Percentiles rank a stretch among this genome's conserved stretches.
phyloP scores from a whole-genome alignment of 2,888 invertebrate genomes.

The Anodontia alba region DNA sequence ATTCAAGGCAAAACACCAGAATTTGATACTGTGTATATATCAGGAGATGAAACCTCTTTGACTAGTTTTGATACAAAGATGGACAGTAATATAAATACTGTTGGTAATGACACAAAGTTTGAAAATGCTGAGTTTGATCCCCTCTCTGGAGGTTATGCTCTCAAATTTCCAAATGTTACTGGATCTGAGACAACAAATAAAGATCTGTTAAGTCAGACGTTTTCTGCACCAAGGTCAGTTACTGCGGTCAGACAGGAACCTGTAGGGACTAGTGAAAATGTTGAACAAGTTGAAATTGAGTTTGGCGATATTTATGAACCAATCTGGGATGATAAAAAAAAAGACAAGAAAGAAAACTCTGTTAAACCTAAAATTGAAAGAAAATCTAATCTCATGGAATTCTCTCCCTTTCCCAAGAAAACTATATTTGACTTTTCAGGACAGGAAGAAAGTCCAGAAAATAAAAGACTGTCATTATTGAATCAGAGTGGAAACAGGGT shows the following conservation, averaged over 20 bases:
- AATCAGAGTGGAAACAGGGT: constrained; percentile 10
- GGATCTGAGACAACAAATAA: not conserved
- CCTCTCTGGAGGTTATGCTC: not conserved
- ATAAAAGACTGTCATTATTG: constrained; percentile 29
- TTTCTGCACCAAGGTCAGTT: not conserved
- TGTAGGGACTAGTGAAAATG: not conserved
- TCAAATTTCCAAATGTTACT: not conserved
- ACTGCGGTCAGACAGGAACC: not conserved
- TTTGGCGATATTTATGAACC: constrained; percentile 52
- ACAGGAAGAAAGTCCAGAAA: not conserved
- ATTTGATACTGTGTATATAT: constrained; percentile 1
- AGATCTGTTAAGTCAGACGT: not conserved
- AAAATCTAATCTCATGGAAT: constrained; percentile 48
- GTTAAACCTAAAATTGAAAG: not conserved
- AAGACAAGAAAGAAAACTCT: not conserved
- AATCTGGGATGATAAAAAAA: constrained; percentile 52
- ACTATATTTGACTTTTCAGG: constrained; percentile 4
- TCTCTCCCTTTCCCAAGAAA: constrained; percentile 32
- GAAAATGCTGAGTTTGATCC: constrained; percentile 49
- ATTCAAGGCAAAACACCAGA: constrained; percentile 7
- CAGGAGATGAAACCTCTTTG: not conserved
- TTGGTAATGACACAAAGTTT: constrained; percentile 24
- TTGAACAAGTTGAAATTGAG: not conserved
- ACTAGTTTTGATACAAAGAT: not conserved
- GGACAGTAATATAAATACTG: not conserved